These are phyloP conservation scores for Muschampia plurimacula DNA, from an alignment of 2,888 invertebrate genomes.

Conservation along the genomic window DNA sequence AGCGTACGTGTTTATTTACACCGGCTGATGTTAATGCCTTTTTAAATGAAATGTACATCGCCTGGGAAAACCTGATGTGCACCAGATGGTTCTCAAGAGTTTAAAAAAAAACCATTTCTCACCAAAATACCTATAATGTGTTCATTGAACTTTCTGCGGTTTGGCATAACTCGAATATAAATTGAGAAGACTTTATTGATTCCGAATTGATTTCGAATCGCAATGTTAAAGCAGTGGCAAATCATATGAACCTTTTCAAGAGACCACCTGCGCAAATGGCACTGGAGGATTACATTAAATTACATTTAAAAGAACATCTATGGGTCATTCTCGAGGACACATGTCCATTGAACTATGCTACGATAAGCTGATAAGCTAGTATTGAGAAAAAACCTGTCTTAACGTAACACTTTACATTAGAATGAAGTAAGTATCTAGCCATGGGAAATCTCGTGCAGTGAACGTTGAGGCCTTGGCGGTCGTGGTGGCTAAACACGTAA, in stretches of 20 bases:
- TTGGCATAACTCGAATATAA: not conserved
- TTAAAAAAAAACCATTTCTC: not conserved
- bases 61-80: constrained; percentile 21
- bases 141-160: constrained; percentile 8
- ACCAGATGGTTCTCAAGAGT: not conserved
- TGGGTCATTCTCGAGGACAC: not conserved
- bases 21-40: constrained; percentile 50
- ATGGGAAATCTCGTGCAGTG: constrained; percentile 52
- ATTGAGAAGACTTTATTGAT: constrained; percentile 1
- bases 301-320: not conserved
- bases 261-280: not conserved
- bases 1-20: constrained; percentile 36
- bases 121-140: not conserved
- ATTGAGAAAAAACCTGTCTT: not conserved
- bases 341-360: not conserved
- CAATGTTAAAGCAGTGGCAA: not conserved
- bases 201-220: not conserved
- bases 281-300: not conserved
- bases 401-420: not conserved
- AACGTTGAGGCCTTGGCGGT: constrained; percentile 65
- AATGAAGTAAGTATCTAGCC: constrained; percentile 18
- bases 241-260: not conserved
- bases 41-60: constrained; percentile 53
- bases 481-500: constrained; percentile 68
- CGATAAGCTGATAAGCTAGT: not conserved